Percentiles rank a stretch among this genome's conserved stretches.
Evolutionary conservation across 2,113 vertebrate genomes (phyloP).

Genomic region (Ptyas mucosa): DNA sequence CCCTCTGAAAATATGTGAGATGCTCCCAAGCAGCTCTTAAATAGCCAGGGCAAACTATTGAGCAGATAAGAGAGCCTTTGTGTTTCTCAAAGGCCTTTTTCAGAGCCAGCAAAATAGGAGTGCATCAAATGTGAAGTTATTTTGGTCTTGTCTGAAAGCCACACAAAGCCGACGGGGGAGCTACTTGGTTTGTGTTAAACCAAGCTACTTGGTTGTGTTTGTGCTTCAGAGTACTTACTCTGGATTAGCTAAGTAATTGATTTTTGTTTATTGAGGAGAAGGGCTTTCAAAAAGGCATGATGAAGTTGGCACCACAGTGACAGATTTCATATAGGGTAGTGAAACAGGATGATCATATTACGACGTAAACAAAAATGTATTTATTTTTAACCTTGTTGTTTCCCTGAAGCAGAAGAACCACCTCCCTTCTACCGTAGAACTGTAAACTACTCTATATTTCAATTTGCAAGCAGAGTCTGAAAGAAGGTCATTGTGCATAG

Average conservation of each 20-base stretch:
- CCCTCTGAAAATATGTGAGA: background rate
- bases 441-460: constrained; percentile 36
- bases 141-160: background rate
- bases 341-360: background rate
- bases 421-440: constrained; percentile 29
- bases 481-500: constrained; percentile 10
- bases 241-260: background rate
- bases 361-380: background rate
- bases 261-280: background rate
- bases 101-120: background rate
- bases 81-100: constrained; percentile 1
- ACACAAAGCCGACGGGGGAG: background rate
- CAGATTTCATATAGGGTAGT: background rate
- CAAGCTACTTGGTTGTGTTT: background rate
- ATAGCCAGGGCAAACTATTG: background rate
- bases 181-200: background rate
- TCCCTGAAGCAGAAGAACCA: constrained; percentile 27
- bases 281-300: background rate
- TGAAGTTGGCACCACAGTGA: background rate
- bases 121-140: background rate
- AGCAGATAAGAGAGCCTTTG: background rate
- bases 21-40: background rate
- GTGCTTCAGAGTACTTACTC: background rate
- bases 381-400: constrained; percentile 3
- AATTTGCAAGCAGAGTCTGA: constrained; percentile 15